Evolutionary conservation across 64 coral and sea anemone genomes (phyloP).

Genomic region (Exaiptasia diaphana): DNA sequence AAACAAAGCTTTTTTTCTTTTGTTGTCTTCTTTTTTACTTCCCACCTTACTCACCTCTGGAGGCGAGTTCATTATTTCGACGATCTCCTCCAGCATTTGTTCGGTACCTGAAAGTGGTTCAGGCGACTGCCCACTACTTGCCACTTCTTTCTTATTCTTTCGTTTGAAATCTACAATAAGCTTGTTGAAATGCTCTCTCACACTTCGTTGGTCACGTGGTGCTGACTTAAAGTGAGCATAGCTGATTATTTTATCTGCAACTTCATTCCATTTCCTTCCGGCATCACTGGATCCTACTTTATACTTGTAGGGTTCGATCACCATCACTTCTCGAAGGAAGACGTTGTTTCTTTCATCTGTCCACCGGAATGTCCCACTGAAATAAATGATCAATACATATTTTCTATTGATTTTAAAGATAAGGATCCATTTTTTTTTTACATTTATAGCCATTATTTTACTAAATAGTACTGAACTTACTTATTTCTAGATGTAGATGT

Average conservation of each 20-base stretch:
- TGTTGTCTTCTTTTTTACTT: slow-evolving; percentile 46
- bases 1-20: slow-evolving; percentile 58
- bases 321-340: slow-evolving; percentile 49
- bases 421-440: too few species aligned
- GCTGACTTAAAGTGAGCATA: slow-evolving; percentile 33
- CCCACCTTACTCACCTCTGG: slow-evolving; percentile 4
- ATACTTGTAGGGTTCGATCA: slow-evolving; percentile 52
- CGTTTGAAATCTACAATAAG: slow-evolving; percentile 63
- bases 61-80: slow-evolving; percentile 44
- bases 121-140: slow-evolving; percentile 50
- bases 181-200: slow-evolving; percentile 73
- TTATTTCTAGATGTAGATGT: too few species aligned
- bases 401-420: too few species aligned
- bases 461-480: too few species aligned
- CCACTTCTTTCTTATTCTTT: slow-evolving; percentile 59
- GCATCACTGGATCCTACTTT: slow-evolving; percentile 64
- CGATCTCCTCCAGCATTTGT: slow-evolving; percentile 51
- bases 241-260: slow-evolving; percentile 51
- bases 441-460: too few species aligned
- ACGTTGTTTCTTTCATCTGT: slow-evolving; percentile 60
- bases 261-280: slow-evolving; percentile 64
- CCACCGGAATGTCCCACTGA: slow-evolving; percentile 79
- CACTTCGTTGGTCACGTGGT: slow-evolving; percentile 58
- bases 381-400: too few species aligned
- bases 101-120: slow-evolving; percentile 60